Conservation (phyloP, 2,113 vertebrate species). For the Rhinopithecus roxellana region DNA sequence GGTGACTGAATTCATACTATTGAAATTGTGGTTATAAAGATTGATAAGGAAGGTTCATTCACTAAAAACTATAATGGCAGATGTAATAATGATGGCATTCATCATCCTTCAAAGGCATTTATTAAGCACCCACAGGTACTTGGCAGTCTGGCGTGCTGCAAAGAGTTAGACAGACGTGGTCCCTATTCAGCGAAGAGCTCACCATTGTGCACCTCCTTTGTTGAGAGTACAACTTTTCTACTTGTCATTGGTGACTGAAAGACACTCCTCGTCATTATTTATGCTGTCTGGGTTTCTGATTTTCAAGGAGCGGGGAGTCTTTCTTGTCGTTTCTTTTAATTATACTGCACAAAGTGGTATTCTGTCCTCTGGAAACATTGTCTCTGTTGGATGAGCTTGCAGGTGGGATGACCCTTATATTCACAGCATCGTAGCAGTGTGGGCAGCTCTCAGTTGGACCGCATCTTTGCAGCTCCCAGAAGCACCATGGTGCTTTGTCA, state of each 20-base stretch:
- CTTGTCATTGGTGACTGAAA: constrained; percentile 51
- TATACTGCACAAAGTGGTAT: background rate
- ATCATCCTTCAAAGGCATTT: constrained; percentile 59
- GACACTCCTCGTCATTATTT: constrained; percentile 61
- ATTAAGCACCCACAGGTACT: constrained; percentile 73
- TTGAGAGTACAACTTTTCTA: background rate
- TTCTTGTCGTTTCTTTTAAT: constrained; percentile 16
- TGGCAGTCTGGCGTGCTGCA: constrained; percentile 33
- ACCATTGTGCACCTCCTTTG: constrained; percentile 10
- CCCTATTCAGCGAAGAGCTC: constrained; percentile 39
- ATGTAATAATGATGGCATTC: constrained; percentile 71
- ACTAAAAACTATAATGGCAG: constrained; percentile 68
- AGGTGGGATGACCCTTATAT: background rate
- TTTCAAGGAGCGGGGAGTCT: background rate
- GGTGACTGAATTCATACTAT: constrained; percentile 62
- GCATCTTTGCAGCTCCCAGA: fast-evolving
- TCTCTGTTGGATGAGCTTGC: background rate
- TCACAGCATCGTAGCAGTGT: fast-evolving
- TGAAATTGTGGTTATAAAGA: constrained; percentile 63
- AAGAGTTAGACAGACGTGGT: constrained; percentile 50
- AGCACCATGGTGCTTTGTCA: fast-evolving
- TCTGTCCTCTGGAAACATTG: background rate
- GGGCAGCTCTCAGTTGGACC: fast-evolving
- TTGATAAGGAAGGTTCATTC: constrained; percentile 75
- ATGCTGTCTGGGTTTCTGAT: constrained; percentile 63